These are phyloP conservation scores for Mandrillus leucophaeus DNA, from an alignment of 2,113 vertebrate genomes.

Conservation along the genomic window DNA sequence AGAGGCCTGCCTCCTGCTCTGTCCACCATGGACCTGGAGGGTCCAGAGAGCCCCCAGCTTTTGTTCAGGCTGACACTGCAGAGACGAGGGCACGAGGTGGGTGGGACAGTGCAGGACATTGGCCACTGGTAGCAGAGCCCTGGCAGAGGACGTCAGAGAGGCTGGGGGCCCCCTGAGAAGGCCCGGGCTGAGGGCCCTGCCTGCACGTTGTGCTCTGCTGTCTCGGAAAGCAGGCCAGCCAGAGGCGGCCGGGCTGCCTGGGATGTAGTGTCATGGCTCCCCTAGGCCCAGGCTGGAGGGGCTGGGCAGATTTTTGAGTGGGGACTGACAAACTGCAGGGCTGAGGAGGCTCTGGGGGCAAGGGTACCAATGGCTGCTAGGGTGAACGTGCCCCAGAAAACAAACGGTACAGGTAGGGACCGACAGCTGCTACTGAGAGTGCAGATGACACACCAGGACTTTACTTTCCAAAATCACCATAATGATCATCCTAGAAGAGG, in stretches of 20 bases:
- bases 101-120: background rate
- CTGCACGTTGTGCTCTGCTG: background rate
- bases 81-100: fast-evolving
- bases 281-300: background rate
- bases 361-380: background rate
- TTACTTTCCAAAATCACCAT: fast-evolving
- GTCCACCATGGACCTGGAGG: background rate
- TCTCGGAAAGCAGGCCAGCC: fast-evolving
- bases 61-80: background rate
- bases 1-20: background rate
- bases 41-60: background rate
- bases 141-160: background rate
- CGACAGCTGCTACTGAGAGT: fast-evolving
- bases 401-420: fast-evolving
- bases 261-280: background rate
- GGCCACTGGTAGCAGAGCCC: background rate
- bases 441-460: fast-evolving
- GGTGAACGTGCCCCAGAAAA: background rate
- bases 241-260: background rate
- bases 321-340: background rate
- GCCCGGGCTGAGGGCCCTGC: background rate
- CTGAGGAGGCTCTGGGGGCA: fast-evolving
- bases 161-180: background rate
- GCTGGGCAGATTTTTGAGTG: background rate
- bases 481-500: fast-evolving